phyloP scores from a whole-genome alignment of 2,888 invertebrate genomes.

The Hemicrepidius hirtus region DNA sequence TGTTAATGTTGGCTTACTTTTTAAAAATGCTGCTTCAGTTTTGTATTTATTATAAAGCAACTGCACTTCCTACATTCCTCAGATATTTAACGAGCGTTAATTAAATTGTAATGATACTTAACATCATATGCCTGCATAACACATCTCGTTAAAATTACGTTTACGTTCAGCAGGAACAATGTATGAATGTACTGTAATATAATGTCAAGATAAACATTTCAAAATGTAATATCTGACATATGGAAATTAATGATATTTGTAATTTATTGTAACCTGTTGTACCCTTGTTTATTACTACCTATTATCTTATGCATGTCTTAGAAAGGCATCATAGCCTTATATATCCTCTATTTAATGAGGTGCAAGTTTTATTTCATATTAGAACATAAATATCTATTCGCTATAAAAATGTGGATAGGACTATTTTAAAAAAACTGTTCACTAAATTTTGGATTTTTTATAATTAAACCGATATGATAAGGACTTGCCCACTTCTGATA shows the following conservation, averaged over 20 bases:
- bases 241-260: slow-evolving; percentile 5
- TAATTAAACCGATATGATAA: no score
- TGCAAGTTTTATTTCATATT: no score
- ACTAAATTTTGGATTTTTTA: no score
- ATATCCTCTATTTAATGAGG: no score
- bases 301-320: no score
- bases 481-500: no score
- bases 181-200: background rate
- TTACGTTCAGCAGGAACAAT: background rate
- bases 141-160: slow-evolving; percentile 6
- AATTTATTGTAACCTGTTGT: no score
- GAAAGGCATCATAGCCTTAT: no score
- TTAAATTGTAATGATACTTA: slow-evolving; percentile 4
- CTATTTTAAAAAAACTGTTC: no score
- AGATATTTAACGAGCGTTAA: slow-evolving; percentile 13
- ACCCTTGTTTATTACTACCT: no score
- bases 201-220: slow-evolving; percentile 4
- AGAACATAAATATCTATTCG: no score
- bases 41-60: background rate
- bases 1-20: background rate
- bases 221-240: slow-evolving; percentile 21
- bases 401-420: no score
- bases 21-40: background rate
- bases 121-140: slow-evolving; percentile 2
- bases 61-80: slow-evolving; percentile 8